phyloP scores from a whole-genome alignment of 2,113 vertebrate species.

The Chaenogobius annularis region DNA sequence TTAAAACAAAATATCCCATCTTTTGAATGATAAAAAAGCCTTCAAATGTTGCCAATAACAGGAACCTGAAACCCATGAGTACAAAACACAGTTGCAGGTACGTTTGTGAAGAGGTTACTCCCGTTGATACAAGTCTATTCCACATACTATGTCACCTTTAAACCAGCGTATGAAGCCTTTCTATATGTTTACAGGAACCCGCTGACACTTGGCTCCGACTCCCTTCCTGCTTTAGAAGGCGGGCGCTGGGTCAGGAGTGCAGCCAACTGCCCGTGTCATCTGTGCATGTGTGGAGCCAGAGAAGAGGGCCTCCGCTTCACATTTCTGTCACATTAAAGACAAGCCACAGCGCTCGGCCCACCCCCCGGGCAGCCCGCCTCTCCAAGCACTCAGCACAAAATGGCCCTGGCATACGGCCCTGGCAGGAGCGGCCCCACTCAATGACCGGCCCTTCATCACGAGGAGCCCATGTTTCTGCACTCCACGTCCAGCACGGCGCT shows the following conservation, averaged over 20 bases:
- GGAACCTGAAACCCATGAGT: too few species aligned
- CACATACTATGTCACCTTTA: neutral
- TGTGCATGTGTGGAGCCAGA: slow-evolving; percentile 32
- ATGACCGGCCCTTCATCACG: slow-evolving; percentile 65
- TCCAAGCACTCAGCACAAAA: slow-evolving; percentile 67
- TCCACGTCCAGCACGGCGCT: slow-evolving; percentile 25
- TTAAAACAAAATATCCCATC: too few species aligned
- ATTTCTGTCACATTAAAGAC: slow-evolving; percentile 66
- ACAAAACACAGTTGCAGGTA: too few species aligned
- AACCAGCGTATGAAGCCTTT: slow-evolving; percentile 52
- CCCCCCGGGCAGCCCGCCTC: slow-evolving; percentile 41
- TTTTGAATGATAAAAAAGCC: too few species aligned
- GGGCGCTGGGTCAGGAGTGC: slow-evolving; percentile 11
- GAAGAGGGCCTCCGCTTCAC: slow-evolving; percentile 19
- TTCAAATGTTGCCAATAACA: too few species aligned
- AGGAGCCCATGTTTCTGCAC: slow-evolving; percentile 49
- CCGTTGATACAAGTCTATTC: neutral
- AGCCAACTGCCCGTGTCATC: slow-evolving; percentile 33
- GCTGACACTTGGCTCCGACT: slow-evolving; percentile 56
- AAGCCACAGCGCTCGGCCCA: slow-evolving; percentile 61
- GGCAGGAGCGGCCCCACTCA: slow-evolving; percentile 59
- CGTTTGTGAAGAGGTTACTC: too few species aligned
- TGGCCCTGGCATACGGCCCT: slow-evolving; percentile 69
- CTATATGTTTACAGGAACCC: slow-evolving; percentile 66
- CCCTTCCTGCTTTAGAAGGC: slow-evolving; percentile 46